phyloP scores from a whole-genome alignment of 2,113 vertebrate species.

The Laticauda colubrina region DNA sequence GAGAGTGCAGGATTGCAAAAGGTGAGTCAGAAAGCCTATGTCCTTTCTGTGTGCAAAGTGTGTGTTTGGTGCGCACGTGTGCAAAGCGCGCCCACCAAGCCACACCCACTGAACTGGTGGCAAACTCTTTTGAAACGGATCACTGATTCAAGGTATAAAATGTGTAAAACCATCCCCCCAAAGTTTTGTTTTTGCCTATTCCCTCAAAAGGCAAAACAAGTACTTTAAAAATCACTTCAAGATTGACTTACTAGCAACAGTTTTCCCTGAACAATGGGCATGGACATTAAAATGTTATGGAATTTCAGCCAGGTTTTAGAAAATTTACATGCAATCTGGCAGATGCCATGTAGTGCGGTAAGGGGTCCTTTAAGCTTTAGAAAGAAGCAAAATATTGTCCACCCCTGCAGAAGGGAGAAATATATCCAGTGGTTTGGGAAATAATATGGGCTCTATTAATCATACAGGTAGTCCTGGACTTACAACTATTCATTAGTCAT shows the following conservation, averaged over 20 bases:
- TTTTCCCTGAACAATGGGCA: background rate
- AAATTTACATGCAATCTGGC: background rate
- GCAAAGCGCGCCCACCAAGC: too few relatives aligned
- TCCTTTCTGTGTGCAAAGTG: too few relatives aligned
- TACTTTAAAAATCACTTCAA: background rate
- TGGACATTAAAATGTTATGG: background rate
- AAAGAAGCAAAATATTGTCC: background rate
- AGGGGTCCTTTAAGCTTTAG: background rate
- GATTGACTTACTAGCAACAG: background rate
- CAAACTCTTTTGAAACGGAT: too few relatives aligned
- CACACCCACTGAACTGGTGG: too few relatives aligned
- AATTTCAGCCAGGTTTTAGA: background rate
- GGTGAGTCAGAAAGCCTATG: too few relatives aligned
- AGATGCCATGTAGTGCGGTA: background rate
- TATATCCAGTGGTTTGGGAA: background rate
- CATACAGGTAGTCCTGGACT: background rate
- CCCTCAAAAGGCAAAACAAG: background rate
- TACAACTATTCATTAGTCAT: background rate
- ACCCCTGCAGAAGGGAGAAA: background rate
- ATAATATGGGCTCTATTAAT: background rate
- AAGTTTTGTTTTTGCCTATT: background rate
- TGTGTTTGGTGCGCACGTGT: too few relatives aligned
- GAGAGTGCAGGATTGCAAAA: too few relatives aligned
- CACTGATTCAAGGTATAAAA: background rate
- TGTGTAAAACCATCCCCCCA: background rate